A percentile compares a stretch with the other conserved stretches of the same genome.
phyloP scores from a whole-genome alignment of 1,140 invertebrate genomes.

The Colletes gigas region DNA sequence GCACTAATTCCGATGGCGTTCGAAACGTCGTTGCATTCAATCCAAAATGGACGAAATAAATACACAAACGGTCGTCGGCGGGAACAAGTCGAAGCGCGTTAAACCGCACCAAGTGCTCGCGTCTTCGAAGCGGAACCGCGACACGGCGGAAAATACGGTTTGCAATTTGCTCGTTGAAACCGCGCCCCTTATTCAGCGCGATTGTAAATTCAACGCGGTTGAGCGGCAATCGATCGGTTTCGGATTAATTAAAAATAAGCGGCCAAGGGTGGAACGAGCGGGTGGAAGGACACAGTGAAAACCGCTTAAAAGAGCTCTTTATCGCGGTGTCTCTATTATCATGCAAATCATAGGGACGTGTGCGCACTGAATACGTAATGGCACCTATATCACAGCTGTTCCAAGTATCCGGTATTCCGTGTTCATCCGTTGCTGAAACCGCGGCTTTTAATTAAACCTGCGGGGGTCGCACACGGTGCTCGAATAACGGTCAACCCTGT shows the following conservation, averaged over 20 bases:
- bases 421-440: conserved; percentile 21
- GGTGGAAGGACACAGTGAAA: not conserved
- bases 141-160: not conserved
- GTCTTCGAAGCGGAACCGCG: too few relatives aligned
- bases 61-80: too few relatives aligned
- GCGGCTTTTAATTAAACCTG: conserved; percentile 53
- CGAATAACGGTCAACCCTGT: conserved; percentile 3
- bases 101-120: too few relatives aligned
- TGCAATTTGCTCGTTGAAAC: not conserved
- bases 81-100: too few relatives aligned
- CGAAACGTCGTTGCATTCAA: too few relatives aligned
- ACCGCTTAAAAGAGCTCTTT: conserved; percentile 3
- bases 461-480: not conserved
- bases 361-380: conserved; percentile 14
- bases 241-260: conserved; percentile 3
- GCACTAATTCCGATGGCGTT: too few relatives aligned
- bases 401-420: conserved; percentile 31
- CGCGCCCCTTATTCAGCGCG: not conserved
- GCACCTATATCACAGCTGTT: not conserved
- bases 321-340: not conserved
- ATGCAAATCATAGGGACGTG: conserved; percentile 23
- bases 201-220: not conserved
- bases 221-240: not conserved
- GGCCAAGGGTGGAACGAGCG: not conserved
- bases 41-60: too few relatives aligned